A percentile compares a stretch with the other conserved stretches of the same genome.
Conservation (phyloP, 2,113 vertebrate species). For the Dipodomys stephensi region DNA sequence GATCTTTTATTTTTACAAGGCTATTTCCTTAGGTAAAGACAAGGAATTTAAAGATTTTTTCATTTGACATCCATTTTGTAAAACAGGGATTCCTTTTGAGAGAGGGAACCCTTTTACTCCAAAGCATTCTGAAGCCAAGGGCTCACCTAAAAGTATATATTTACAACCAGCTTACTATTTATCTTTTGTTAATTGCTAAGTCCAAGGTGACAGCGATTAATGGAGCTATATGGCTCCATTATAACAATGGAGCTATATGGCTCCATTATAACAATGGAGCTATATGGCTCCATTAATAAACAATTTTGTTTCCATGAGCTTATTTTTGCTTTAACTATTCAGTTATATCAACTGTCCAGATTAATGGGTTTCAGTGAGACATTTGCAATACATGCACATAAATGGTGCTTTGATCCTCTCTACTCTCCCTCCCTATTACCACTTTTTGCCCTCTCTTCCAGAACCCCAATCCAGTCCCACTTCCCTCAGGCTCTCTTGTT, state of each 20-base stretch:
- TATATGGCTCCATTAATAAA: too few species aligned
- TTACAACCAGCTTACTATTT: neutral
- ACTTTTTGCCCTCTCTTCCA: neutral
- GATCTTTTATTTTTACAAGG: neutral
- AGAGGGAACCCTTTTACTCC: neutral
- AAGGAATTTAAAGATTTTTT: neutral
- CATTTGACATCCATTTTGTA: neutral
- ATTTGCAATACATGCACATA: neutral
- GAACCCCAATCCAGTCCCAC: too few species aligned
- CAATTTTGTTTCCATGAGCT: slow-evolving; percentile 3
- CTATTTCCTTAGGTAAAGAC: neutral
- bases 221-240: neutral
- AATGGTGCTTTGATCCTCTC: neutral
- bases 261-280: too few species aligned
- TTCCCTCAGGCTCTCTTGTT: neutral
- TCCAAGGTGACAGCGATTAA: neutral
- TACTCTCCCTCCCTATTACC: neutral
- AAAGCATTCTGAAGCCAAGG: neutral
- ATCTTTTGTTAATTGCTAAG: neutral
- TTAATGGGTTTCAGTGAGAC: neutral
- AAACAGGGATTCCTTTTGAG: neutral
- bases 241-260: neutral
- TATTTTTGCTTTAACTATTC: neutral
- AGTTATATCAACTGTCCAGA: neutral
- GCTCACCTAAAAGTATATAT: neutral